Evolutionary conservation across 2,797 vertebrate species (phyloP).

Genomic region (Molossus molossus): DNA sequence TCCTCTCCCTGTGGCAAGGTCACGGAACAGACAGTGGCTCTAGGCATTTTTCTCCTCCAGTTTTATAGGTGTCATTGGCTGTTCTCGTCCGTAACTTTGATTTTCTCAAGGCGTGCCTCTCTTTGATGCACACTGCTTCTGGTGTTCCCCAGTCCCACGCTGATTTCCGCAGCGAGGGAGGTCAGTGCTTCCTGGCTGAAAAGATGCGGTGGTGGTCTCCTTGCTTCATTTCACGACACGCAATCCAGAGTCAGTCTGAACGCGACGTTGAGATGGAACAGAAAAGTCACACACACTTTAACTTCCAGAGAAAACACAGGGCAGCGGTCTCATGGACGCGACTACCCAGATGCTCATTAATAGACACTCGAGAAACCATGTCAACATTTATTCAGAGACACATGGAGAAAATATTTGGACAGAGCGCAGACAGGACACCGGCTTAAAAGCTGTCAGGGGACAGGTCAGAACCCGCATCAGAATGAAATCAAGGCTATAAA

Average conservation of each 20-base stretch:
- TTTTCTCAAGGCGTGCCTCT: constrained; percentile 18
- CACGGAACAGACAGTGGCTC: neutral
- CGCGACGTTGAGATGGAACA: neutral
- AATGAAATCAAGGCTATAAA: constrained; percentile 71
- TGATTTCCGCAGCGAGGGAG: neutral
- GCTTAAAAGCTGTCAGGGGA: constrained; percentile 31
- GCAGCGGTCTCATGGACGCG: neutral
- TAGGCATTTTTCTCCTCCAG: neutral
- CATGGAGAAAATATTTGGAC: constrained; percentile 47
- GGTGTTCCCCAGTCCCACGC: neutral
- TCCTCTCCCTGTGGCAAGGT: neutral
- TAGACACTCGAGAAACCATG: neutral
- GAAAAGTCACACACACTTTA: neutral
- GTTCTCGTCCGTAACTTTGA: neutral
- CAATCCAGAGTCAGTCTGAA: neutral
- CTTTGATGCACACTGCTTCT: neutral
- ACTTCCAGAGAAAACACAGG: constrained; percentile 49
- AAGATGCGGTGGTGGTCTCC: neutral
- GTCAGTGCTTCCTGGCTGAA: neutral
- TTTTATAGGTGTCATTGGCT: neutral
- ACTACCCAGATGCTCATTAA: neutral
- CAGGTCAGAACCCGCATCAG: constrained; percentile 58
- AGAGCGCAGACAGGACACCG: neutral
- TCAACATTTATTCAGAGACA: constrained; percentile 10
- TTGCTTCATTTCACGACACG: constrained; percentile 1